Conservation (phyloP, 2,888 invertebrate genomes). For the Callosobruchus maculatus region DNA sequence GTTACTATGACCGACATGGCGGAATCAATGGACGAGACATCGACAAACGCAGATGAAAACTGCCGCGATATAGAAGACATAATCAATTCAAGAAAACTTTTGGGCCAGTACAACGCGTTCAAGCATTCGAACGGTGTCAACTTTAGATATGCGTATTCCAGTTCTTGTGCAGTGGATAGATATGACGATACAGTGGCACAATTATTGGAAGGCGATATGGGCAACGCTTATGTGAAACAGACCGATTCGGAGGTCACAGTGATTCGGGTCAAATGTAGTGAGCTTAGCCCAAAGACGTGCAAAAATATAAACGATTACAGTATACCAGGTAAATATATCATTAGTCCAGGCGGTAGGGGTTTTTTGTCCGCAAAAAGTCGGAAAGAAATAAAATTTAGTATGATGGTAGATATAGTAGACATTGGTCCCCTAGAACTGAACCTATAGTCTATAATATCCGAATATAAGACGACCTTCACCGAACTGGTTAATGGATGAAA, state of each 20-base stretch:
- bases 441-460: no score
- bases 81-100: constrained; percentile 42
- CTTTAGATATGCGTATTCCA: constrained; percentile 36
- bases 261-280: constrained; percentile 51
- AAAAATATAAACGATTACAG: constrained; percentile 49
- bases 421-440: no score
- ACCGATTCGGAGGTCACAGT: constrained; percentile 61
- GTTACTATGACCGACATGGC: constrained; percentile 27
- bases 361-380: no score
- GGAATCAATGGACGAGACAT: constrained; percentile 12
- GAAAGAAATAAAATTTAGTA: no score
- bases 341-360: no score
- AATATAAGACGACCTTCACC: no score
- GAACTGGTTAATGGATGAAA: no score
- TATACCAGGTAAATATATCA: neutral
- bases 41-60: constrained; percentile 11
- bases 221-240: constrained; percentile 47
- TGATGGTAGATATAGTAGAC: no score
- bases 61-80: constrained; percentile 45
- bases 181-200: constrained; percentile 30
- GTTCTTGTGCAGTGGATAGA: constrained; percentile 15
- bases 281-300: constrained; percentile 38
- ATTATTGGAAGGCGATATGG: constrained; percentile 30
- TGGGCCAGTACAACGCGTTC: constrained; percentile 42
- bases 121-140: constrained; percentile 26